A percentile compares a stretch with the other conserved stretches of the same genome.
phyloP scores from a whole-genome alignment of 2,888 invertebrate genomes.

The Norana najaformis region DNA sequence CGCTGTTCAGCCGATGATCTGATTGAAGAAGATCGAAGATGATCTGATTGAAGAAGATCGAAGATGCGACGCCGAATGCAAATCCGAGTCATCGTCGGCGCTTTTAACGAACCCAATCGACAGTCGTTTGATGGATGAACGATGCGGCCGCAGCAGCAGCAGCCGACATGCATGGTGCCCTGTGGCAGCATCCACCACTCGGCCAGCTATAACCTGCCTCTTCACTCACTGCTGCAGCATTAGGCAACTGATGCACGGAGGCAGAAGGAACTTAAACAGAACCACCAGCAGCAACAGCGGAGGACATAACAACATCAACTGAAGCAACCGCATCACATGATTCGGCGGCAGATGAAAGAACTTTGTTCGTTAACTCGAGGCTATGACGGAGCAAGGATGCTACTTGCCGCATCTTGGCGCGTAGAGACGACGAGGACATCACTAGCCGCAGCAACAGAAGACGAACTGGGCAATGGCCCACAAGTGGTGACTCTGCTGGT shows the following conservation, averaged over 20 bases:
- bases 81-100: constrained; percentile 3
- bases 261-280: neutral
- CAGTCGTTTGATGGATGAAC: neutral
- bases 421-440: no score
- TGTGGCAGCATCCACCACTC: no score
- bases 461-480: neutral
- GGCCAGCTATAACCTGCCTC: neutral
- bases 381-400: neutral
- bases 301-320: neutral
- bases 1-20: neutral
- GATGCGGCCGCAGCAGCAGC: neutral
- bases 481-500: neutral
- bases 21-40: neutral
- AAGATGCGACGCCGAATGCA: neutral
- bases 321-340: neutral
- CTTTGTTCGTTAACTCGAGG: neutral
- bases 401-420: neutral
- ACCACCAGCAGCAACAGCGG: neutral
- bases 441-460: neutral
- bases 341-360: neutral
- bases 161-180: neutral
- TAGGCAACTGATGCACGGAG: neutral
- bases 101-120: neutral
- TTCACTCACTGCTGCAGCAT: neutral
- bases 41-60: neutral